Evolutionary conservation across 1,140 invertebrate genomes (phyloP).

Genomic region (Lepidurus arcticus): DNA sequence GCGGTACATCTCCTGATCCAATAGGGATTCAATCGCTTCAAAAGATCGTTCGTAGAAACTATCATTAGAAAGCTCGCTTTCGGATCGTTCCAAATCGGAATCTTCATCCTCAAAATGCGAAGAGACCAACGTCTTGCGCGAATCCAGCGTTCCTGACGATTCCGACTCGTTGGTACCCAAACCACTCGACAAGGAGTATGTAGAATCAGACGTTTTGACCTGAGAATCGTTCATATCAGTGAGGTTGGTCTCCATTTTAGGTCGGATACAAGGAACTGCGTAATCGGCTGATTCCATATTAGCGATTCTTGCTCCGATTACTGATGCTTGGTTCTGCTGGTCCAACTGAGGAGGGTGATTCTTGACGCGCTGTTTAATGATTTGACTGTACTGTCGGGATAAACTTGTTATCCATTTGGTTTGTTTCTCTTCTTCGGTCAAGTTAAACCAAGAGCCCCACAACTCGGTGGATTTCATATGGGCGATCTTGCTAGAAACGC

Average conservation of each 20-base stretch:
- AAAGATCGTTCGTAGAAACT: conserved; percentile 70
- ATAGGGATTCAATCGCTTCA: conserved; percentile 61
- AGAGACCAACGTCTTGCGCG: background rate
- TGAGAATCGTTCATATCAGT: conserved; percentile 24
- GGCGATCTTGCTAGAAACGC: conserved; percentile 42
- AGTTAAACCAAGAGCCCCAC: conserved; percentile 33
- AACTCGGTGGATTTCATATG: conserved; percentile 32
- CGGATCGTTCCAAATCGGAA: conserved; percentile 38
- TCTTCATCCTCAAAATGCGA: conserved; percentile 38
- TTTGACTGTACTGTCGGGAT: conserved; percentile 44
- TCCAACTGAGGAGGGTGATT: background rate
- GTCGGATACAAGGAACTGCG: conserved; percentile 29
- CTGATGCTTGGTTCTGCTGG: conserved; percentile 36
- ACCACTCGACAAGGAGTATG: conserved; percentile 1
- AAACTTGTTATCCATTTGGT: conserved; percentile 41
- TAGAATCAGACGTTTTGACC: background rate
- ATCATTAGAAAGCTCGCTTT: conserved; percentile 50
- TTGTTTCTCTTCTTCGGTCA: conserved; percentile 28
- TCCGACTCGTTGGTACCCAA: background rate
- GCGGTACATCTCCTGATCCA: conserved; percentile 59
- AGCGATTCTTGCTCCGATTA: conserved; percentile 40
- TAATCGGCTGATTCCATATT: conserved; percentile 36
- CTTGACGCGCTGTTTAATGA: conserved; percentile 44
- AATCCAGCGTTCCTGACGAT: conserved; percentile 25
- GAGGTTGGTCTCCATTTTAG: background rate